Base-by-base conservation (phyloP, 2,888 invertebrate species). In the Bhutanitis thaidina region DNA sequence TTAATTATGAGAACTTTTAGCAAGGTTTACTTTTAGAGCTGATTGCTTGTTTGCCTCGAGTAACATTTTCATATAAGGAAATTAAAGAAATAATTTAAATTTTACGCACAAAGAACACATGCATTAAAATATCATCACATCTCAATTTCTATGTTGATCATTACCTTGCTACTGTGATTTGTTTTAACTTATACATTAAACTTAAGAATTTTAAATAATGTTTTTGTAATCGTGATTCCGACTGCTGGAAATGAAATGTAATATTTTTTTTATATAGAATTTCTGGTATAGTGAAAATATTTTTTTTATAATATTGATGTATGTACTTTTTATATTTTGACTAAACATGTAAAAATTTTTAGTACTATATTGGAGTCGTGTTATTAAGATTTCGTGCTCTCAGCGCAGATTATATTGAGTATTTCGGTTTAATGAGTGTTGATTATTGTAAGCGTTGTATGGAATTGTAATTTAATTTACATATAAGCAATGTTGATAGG, bases 121-220 rank as follows among this genome's bases (percentile, higher is more conserved):
- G 10, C 55, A 60, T 56, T 54, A 54, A 53, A 56, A 53, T 52
- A 62, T 68, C 80, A 82, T 84, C 80, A 83, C 82, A 80, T 69
- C 74, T 65, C 59, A 69, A 68, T 66, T 67, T 69, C 64, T 67
- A 63, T 69, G 67, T 74, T 69, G 64, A 71, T 73, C 70, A 78
- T 80, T 80, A 80, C 78, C 81, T 82, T 80, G 71, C 77, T 79
- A 85, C 87, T 86, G 87, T 87, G 87, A 87, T 87, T 86, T 78
- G 78, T 80, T 80, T 85, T 78, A 69, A 75, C 77, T 77, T 77
- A 75, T 72, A 65, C 67, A 62, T 64, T 65, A 69, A 62, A 68
- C 67, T 65, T 63, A 69, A 64, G 69, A 66, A 61, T 60, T 60
- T 60, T 72, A 69, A 64, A 60, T 60, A 69, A 71, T 67, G 61